Evolutionary conservation across 1,140 invertebrate genomes (phyloP).

Genomic region (Polypedilum vanderplanki): DNA sequence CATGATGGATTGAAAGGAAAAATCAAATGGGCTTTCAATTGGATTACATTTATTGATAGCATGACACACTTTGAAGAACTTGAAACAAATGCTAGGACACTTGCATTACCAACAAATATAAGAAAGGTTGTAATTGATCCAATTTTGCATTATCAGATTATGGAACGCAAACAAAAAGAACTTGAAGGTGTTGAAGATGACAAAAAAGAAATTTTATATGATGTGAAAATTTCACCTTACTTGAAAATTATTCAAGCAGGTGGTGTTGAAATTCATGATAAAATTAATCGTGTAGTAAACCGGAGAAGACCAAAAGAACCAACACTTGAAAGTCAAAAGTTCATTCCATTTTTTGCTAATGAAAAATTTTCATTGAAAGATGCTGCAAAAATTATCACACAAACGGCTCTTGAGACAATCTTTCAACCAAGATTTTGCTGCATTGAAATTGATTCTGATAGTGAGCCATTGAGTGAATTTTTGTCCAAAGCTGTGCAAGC

Average conservation of each 20-base stretch:
- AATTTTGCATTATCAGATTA: slow-evolving; percentile 46
- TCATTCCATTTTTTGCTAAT: slow-evolving; percentile 52
- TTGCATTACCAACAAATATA: slow-evolving; percentile 81
- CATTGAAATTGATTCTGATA: neutral
- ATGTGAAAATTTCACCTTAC: slow-evolving; percentile 33
- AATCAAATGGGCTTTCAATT: slow-evolving; percentile 65
- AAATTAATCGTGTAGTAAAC: slow-evolving; percentile 72
- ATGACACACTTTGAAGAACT: slow-evolving; percentile 84
- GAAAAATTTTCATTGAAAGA: neutral
- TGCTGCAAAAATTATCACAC: neutral
- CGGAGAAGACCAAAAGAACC: slow-evolving; percentile 55
- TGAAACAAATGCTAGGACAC: slow-evolving; percentile 59
- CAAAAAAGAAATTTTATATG: slow-evolving; percentile 41
- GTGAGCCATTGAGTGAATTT: neutral
- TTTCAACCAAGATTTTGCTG: neutral
- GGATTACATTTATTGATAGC: slow-evolving; percentile 90
- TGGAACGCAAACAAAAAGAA: slow-evolving; percentile 52
- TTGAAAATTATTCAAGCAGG: slow-evolving; percentile 52
- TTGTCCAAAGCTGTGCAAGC: neutral
- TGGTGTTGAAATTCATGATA: slow-evolving; percentile 74
- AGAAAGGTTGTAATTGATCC: slow-evolving; percentile 62
- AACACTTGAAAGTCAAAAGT: slow-evolving; percentile 66
- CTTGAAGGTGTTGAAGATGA: slow-evolving; percentile 33
- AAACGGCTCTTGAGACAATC: neutral
- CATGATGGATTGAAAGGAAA: slow-evolving; percentile 47